These are phyloP conservation scores for Papilio machaon DNA, from an alignment of 1,140 invertebrate genomes.

Conservation along the genomic window DNA sequence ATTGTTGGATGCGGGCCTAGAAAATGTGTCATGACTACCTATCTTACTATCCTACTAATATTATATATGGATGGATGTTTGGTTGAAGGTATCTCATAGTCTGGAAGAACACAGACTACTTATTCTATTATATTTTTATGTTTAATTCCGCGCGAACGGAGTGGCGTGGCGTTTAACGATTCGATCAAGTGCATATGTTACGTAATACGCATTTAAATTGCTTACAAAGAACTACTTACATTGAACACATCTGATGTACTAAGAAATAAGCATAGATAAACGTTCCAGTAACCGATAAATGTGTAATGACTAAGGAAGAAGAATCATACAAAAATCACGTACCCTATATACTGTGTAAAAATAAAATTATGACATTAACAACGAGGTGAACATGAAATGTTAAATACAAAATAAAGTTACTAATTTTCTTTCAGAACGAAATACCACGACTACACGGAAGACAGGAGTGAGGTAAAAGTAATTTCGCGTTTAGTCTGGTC, in stretches of 20 bases:
- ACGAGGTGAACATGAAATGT: not conserved
- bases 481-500: too few relatives aligned
- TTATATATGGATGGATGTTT: too few relatives aligned
- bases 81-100: too few relatives aligned
- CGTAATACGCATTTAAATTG: slow-evolving; percentile 12
- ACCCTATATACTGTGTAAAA: not conserved
- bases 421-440: too few relatives aligned
- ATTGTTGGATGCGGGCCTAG: slow-evolving; percentile 65
- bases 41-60: not conserved
- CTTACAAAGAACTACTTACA: slow-evolving; percentile 3
- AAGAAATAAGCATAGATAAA: slow-evolving; percentile 3
- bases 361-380: not conserved
- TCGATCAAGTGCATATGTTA: slow-evolving; percentile 20
- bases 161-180: not conserved
- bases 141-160: too few relatives aligned
- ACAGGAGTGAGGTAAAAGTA: too few relatives aligned
- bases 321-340: not conserved
- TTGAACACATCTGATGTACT: not conserved
- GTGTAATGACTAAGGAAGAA: not conserved
- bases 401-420: not conserved
- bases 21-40: slow-evolving; percentile 56
- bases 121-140: too few relatives aligned
- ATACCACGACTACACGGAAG: too few relatives aligned
- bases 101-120: too few relatives aligned
- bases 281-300: not conserved